Conservation (phyloP, 2,113 vertebrate genomes). For the Jacana jacana region DNA sequence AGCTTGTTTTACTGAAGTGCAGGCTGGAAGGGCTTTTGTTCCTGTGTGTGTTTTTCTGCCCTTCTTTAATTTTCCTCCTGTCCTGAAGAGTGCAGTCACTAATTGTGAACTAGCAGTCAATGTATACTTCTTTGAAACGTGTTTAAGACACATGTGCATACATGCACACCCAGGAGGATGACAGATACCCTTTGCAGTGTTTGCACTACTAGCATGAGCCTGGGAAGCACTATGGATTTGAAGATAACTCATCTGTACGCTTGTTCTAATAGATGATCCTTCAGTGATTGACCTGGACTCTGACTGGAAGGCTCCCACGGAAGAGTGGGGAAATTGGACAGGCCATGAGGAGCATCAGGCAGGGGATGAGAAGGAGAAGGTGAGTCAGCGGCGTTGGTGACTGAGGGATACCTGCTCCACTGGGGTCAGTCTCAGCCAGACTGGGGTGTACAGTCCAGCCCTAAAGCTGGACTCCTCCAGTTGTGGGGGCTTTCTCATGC, state of each 20-base stretch:
- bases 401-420: background rate
- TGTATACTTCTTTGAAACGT: background rate
- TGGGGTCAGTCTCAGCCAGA: background rate
- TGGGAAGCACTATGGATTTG: background rate
- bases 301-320: conserved; percentile 64
- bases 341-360: conserved; percentile 33
- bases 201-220: background rate
- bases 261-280: conserved; percentile 37
- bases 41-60: background rate
- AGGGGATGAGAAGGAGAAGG: background rate
- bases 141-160: background rate
- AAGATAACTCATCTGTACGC: background rate
- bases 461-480: fast-evolving
- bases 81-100: background rate
- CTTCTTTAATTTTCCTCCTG: background rate
- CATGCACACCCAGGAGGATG: background rate
- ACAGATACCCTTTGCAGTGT: background rate
- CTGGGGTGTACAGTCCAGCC: background rate
- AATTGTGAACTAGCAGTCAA: background rate
- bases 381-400: background rate
- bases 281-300: conserved; percentile 42
- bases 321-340: conserved; percentile 71
- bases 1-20: background rate
- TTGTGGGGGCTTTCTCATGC: background rate
- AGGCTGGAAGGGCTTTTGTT: background rate